A percentile compares a stretch with the other conserved stretches of the same genome.
Evolutionary conservation across 2,113 vertebrate species (phyloP).

Genomic region (Stegostoma tigrinum): DNA sequence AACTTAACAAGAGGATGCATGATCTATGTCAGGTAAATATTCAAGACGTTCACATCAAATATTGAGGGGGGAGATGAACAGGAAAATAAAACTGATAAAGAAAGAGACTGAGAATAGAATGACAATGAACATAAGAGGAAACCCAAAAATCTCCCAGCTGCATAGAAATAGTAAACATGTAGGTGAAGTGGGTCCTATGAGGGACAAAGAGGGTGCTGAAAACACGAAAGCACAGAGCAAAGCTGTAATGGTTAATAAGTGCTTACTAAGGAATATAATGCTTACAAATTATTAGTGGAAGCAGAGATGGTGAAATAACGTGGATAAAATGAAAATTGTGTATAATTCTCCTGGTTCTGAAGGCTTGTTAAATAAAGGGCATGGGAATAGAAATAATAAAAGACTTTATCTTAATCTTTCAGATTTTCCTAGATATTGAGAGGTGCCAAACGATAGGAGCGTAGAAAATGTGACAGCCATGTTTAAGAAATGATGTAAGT

Average conservation of each 20-base stretch:
- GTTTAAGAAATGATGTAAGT: neutral
- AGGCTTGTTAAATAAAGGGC: neutral
- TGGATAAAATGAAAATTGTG: neutral
- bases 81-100: no score
- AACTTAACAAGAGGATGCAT: no score
- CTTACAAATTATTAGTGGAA: neutral
- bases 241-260: neutral
- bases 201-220: neutral
- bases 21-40: no score
- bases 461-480: neutral
- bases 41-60: no score
- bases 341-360: neutral
- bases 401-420: no score
- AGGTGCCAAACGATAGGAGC: no score
- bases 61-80: no score
- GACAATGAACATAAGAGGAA: neutral
- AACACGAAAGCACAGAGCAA: neutral
- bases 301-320: neutral
- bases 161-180: neutral
- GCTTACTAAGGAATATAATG: neutral
- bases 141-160: neutral
- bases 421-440: no score
- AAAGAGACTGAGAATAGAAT: neutral
- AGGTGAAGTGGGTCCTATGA: neutral
- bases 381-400: no score